Evolutionary conservation across 1,140 invertebrate genomes (phyloP), one percentile per base, ranked within the genome.

Genomic region (Neodiprion lecontei): DNA sequence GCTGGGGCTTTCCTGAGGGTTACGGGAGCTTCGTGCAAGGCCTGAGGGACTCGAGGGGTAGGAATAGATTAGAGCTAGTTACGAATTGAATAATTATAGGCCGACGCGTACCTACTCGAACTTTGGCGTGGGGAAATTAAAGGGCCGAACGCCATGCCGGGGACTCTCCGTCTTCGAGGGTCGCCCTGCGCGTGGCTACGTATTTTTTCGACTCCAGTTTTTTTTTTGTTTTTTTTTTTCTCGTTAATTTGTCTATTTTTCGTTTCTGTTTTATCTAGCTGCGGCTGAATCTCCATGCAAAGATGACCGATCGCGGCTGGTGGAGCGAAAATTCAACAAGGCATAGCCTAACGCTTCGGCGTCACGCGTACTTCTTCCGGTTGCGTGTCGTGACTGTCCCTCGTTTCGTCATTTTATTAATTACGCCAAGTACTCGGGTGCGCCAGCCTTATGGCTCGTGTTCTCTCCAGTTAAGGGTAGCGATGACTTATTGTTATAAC

Each of bases 41-140:
- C n/a, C 9, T 61, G 53, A 61, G 53, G 53, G 53, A 61, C 53
- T 61, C 53, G 53, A 61, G 53, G 53, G 53, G 53, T 9, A 17
- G n/a, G 53, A 61, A 61, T 61, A 61, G 53, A 61, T 61, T 61
- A 61, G 53, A 61, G 53, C 53, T 61, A 61, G 53, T 61, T 61
- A 61, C 53, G 53, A 61, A 61, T 61, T 61, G 53, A 61, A 61
- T 61, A 61, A 61, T 61, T 61, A 61, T 61, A 61, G 53, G 53
- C 53, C 53, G 53, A 61, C 53, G 53, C n/a, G 28, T 61, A 61
- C 53, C n/a, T 17, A 12, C 53, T 61, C 53, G 53, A 12, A 17
- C n/a, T 61, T 17, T 61, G 53, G 53, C 53, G 28, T 61, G n/a
- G 11, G 11, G 11, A 61, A 61, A 61, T 61, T 61, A 61, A 61